These are phyloP conservation scores for Hydrozoanthus tunicans DNA, from an alignment of 64 coral and sea anemone species.

Conservation along the genomic window DNA sequence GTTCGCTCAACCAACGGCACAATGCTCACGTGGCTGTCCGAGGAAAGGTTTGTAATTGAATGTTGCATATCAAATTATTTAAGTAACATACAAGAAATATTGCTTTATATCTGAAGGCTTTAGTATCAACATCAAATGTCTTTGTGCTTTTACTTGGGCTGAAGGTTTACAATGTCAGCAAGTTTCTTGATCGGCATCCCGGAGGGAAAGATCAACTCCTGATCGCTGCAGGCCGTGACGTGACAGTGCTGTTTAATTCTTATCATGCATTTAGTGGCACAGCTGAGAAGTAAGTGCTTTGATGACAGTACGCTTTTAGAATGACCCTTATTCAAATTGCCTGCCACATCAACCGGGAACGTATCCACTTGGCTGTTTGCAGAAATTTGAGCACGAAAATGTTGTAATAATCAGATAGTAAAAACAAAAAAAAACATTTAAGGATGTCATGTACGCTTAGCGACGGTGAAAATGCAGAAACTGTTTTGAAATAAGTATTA, in stretches of 20 bases:
- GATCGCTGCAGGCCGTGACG: slow-evolving; percentile 44
- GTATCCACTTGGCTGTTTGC: background rate
- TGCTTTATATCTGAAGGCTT: too few species aligned
- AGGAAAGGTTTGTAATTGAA: slow-evolving; percentile 26
- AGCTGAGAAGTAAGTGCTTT: slow-evolving; percentile 25
- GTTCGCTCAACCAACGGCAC: slow-evolving; percentile 8
- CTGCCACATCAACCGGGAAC: background rate
- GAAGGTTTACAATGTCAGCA: slow-evolving; percentile 39
- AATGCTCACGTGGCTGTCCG: slow-evolving; percentile 44
- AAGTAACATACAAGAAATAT: too few species aligned
- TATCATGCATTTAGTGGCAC: slow-evolving; percentile 42
- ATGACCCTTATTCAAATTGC: background rate
- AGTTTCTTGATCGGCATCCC: slow-evolving; percentile 51
- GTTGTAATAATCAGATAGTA: too few species aligned
- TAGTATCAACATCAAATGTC: too few species aligned
- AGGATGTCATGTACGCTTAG: too few species aligned
- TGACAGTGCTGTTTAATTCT: slow-evolving; percentile 6
- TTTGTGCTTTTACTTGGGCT: background rate
- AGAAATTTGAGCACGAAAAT: too few species aligned
- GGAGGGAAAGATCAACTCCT: slow-evolving; percentile 45
- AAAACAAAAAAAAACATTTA: too few species aligned
- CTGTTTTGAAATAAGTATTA: too few species aligned
- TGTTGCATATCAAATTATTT: too few species aligned
- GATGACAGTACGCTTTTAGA: background rate
- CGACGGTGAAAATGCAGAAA: too few species aligned